Conservation (phyloP, 2,113 vertebrate genomes). For the Psittacus erithacus region DNA sequence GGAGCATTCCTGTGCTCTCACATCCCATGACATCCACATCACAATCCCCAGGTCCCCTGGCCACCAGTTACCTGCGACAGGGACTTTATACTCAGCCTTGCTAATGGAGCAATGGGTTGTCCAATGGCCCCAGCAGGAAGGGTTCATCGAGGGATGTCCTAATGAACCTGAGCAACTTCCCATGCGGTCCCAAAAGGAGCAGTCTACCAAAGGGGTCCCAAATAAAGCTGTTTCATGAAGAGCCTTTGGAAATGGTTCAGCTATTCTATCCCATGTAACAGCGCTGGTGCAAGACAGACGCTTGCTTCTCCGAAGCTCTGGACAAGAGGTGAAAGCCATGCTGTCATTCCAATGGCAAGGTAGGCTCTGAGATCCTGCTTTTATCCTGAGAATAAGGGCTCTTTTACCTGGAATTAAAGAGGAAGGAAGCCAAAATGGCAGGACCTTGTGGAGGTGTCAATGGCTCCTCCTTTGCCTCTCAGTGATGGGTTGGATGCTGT, state of each 20-base stretch:
- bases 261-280: background rate
- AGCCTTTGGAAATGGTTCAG: slow-evolving; percentile 64
- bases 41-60: fast-evolving
- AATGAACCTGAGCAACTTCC: slow-evolving; percentile 15
- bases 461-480: background rate
- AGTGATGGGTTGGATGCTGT: background rate
- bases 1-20: background rate
- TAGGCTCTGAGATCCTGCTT: background rate
- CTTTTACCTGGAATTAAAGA: background rate
- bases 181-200: slow-evolving; percentile 24
- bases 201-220: slow-evolving; percentile 42
- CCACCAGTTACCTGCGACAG: background rate
- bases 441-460: background rate
- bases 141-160: background rate
- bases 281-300: background rate
- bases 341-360: background rate
- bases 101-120: background rate
- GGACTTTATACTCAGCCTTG: background rate
- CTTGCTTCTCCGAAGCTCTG: slow-evolving; percentile 17
- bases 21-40: background rate
- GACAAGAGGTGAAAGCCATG: background rate
- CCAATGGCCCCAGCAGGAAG: background rate
- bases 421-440: background rate
- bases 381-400: background rate
- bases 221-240: slow-evolving; percentile 58